Percentiles rank a stretch among this genome's conserved stretches.
phyloP scores from a whole-genome alignment of 2,888 invertebrate genomes.

The Apocheima hispidaria region DNA sequence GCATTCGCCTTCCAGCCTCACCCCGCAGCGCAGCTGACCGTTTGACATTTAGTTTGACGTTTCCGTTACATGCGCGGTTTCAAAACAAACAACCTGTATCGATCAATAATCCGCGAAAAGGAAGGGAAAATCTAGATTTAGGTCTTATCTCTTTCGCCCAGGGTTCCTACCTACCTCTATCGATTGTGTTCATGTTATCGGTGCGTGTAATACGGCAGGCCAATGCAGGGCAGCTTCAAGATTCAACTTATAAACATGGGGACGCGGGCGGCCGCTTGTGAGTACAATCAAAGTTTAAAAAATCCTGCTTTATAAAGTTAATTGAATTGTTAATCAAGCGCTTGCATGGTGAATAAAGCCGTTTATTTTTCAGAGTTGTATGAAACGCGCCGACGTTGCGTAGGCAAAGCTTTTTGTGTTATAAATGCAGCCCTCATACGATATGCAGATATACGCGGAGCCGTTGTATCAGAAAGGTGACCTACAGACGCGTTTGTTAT shows the following conservation, averaged over 20 bases:
- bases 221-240: constrained; percentile 90
- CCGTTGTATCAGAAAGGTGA: constrained; percentile 81
- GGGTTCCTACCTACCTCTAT: constrained; percentile 60
- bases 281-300: constrained; percentile 69
- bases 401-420: constrained; percentile 80
- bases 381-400: constrained; percentile 68
- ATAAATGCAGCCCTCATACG: constrained; percentile 74
- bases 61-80: constrained; percentile 52
- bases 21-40: constrained; percentile 25
- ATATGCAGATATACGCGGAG: constrained; percentile 76
- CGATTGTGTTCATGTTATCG: constrained; percentile 69
- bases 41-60: constrained; percentile 43
- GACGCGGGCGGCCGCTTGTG: constrained; percentile 97
- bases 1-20: constrained; percentile 30
- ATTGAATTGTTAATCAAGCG: constrained; percentile 48
- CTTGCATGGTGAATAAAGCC: constrained; percentile 79
- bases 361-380: constrained; percentile 82
- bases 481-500: constrained; percentile 52
- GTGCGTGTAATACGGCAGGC: constrained; percentile 65
- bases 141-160: constrained; percentile 82
- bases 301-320: constrained; percentile 34
- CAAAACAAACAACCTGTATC: constrained; percentile 49
- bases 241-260: constrained; percentile 94
- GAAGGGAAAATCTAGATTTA: constrained; percentile 78
- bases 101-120: constrained; percentile 75